These are phyloP conservation scores for Drosophila fuyamai DNA, from an alignment of 1,140 invertebrate species.

Conservation along the genomic window DNA sequence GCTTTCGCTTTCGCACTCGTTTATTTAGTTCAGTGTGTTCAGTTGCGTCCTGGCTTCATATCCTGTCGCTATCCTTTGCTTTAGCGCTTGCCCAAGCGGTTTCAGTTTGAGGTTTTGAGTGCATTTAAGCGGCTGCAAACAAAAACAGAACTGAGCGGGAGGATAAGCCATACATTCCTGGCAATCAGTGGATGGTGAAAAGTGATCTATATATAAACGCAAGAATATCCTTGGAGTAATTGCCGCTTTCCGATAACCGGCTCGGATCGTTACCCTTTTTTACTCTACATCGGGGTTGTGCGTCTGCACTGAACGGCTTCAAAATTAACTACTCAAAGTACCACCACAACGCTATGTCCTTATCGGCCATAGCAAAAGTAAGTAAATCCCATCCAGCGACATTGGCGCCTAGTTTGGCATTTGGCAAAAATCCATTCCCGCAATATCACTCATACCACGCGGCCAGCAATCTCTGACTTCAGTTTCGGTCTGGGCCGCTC, in stretches of 20 bases:
- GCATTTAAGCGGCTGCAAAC: constrained; percentile 54
- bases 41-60: constrained; percentile 74
- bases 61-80: constrained; percentile 68
- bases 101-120: constrained; percentile 53
- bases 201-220: background rate
- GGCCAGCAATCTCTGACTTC: constrained; percentile 39
- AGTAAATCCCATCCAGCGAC: constrained; percentile 50
- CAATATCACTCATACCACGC: constrained; percentile 67
- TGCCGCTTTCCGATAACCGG: constrained; percentile 27
- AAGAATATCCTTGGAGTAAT: background rate
- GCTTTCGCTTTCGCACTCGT: constrained; percentile 78
- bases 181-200: constrained; percentile 24
- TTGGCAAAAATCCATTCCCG: constrained; percentile 51
- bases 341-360: constrained; percentile 85
- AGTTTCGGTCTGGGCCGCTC: constrained; percentile 52
- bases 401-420: constrained; percentile 36
- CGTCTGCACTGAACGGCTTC: constrained; percentile 77
- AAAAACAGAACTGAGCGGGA: constrained; percentile 29
- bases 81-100: constrained; percentile 51
- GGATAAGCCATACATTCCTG: constrained; percentile 8
- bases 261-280: constrained; percentile 27
- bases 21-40: constrained; percentile 79
- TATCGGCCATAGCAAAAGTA: constrained; percentile 85
- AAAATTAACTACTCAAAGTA: constrained; percentile 85
- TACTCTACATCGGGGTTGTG: constrained; percentile 45